Evolutionary conservation across 1,140 invertebrate species (phyloP).

Genomic region (Drosophila nannoptera): DNA sequence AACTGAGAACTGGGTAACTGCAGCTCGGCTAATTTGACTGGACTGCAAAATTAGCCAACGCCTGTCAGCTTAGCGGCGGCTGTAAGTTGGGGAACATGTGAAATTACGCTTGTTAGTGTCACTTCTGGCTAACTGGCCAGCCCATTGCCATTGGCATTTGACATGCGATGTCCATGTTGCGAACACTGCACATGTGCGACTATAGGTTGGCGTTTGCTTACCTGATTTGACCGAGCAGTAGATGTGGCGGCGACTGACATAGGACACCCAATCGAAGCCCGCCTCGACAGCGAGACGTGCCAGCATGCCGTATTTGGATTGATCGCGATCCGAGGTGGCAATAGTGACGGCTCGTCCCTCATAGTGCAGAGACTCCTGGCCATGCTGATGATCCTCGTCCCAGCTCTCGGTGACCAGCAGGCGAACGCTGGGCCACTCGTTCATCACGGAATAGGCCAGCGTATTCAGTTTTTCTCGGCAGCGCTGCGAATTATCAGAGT

Average conservation of each 20-base stretch:
- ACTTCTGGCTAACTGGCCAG: slow-evolving; percentile 69
- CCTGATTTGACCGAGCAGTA: slow-evolving; percentile 99
- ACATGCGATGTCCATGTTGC: slow-evolving; percentile 4
- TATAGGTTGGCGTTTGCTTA: slow-evolving; percentile 80
- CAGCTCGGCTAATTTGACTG: slow-evolving; percentile 68
- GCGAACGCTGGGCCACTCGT: slow-evolving; percentile 97
- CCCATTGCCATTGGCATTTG: slow-evolving; percentile 26
- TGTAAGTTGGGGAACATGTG: slow-evolving; percentile 66
- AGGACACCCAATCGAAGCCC: slow-evolving; percentile 99
- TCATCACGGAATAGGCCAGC: slow-evolving; percentile 97
- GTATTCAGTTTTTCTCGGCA: slow-evolving; percentile 97
- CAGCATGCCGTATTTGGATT: slow-evolving; percentile 96
- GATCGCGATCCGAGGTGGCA: slow-evolving; percentile 94
- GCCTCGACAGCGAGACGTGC: slow-evolving; percentile 97
- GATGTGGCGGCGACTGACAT: slow-evolving; percentile 95
- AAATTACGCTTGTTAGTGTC: slow-evolving; percentile 78
- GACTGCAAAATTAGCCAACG: slow-evolving; percentile 73
- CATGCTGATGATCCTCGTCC: slow-evolving; percentile 92
- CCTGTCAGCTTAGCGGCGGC: slow-evolving; percentile 71
- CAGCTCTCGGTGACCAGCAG: slow-evolving; percentile 95
- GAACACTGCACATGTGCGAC: background rate
- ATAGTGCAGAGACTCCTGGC: slow-evolving; percentile 93
- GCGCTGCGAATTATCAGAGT: slow-evolving; percentile 83
- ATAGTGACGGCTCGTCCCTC: slow-evolving; percentile 97
- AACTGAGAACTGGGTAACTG: slow-evolving; percentile 30